phyloP scores from a whole-genome alignment of 2,797 vertebrate species.

The Crenichthys baileyi region DNA sequence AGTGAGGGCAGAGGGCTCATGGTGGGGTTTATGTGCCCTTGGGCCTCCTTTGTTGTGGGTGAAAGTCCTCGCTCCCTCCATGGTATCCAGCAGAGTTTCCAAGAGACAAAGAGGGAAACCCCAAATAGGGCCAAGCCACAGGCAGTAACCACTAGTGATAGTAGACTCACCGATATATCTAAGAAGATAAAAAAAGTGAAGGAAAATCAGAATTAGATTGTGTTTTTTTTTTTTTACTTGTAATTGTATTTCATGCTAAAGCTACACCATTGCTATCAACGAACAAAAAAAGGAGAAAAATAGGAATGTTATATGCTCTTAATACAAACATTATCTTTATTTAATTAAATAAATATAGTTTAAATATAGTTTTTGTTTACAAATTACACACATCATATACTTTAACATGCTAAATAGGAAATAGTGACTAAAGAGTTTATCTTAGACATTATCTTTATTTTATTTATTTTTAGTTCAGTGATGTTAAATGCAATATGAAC shows the following conservation, averaged over 20 bases:
- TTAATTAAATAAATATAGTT: too few relatives aligned
- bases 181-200: conserved; percentile 39
- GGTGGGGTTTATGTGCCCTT: conserved; percentile 75
- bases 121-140: conserved; percentile 96
- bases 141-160: conserved; percentile 95
- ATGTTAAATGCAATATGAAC: neutral
- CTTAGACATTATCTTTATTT: neutral
- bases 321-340: neutral
- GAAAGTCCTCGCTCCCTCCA: conserved; percentile 92
- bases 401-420: neutral
- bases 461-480: neutral
- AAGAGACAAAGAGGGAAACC: conserved; percentile 97
- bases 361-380: neutral
- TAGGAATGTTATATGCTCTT: neutral
- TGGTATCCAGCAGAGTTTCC: conserved; percentile 99
- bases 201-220: conserved; percentile 11
- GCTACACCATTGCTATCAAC: neutral
- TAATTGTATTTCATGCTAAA: neutral
- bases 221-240: conserved; percentile 1
- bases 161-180: conserved; percentile 96
- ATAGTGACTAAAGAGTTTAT: neutral
- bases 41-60: conserved; percentile 87
- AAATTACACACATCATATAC: neutral
- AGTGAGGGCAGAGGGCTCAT: conserved; percentile 67
- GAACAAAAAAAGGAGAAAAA: neutral